phyloP scores from a whole-genome alignment of 2,113 vertebrate species.

The Egretta garzetta region DNA sequence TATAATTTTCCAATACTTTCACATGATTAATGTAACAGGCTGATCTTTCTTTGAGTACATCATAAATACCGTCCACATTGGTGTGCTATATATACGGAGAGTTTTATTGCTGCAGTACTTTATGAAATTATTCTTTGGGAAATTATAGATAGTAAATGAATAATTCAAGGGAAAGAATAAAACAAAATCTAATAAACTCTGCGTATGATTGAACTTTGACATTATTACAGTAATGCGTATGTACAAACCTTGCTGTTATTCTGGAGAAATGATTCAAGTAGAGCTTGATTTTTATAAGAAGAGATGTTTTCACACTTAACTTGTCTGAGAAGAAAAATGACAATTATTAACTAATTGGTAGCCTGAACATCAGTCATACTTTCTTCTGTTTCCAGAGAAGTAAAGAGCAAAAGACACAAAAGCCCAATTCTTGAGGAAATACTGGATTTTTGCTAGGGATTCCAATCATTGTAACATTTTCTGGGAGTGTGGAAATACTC shows the following conservation, averaged over 20 bases:
- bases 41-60: slow-evolving; percentile 25
- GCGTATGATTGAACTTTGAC: slow-evolving; percentile 71
- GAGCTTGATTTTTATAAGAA: background rate
- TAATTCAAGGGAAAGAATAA: slow-evolving; percentile 76
- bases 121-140: slow-evolving; percentile 77
- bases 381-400: background rate
- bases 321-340: slow-evolving; percentile 13
- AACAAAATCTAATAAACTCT: slow-evolving; percentile 75
- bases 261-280: background rate
- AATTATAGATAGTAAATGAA: slow-evolving; percentile 74
- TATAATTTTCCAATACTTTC: slow-evolving; percentile 58
- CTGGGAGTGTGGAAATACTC: background rate
- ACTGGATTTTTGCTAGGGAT: background rate
- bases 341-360: slow-evolving; percentile 1
- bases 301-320: background rate
- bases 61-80: slow-evolving; percentile 36
- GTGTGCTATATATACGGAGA: slow-evolving; percentile 39
- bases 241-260: background rate
- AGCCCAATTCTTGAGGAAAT: background rate
- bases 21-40: slow-evolving; percentile 27
- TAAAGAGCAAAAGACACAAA: background rate
- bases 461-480: background rate
- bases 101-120: slow-evolving; percentile 63
- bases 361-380: background rate
- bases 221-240: slow-evolving; percentile 24